These are phyloP conservation scores for Albula goreensis DNA, from an alignment of 2,113 vertebrate genomes.

Conservation along the genomic window DNA sequence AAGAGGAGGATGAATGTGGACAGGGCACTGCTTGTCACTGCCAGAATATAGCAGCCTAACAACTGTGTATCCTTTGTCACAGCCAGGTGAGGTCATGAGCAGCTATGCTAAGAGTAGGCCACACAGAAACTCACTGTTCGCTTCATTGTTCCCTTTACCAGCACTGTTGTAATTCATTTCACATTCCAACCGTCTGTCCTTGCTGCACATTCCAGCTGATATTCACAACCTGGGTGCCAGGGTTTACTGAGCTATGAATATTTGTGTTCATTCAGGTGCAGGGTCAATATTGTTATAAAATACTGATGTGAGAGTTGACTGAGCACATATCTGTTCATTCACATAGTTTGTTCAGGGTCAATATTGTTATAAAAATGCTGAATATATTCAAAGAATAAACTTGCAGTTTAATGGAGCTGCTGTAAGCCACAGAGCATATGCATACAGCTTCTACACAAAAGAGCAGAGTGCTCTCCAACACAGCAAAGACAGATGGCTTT, in stretches of 20 bases:
- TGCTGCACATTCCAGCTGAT: neutral
- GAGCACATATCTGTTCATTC: neutral
- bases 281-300: neutral
- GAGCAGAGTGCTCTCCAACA: neutral
- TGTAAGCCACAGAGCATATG: neutral
- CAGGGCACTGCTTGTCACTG: neutral
- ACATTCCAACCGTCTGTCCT: neutral
- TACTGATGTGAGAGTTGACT: neutral
- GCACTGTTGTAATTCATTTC: neutral
- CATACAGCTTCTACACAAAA: neutral
- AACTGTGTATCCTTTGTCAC: constrained; percentile 57
- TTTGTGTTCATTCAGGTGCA: neutral
- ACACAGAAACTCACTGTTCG: neutral
- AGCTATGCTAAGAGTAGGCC: constrained; percentile 27
- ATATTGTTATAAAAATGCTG: neutral
- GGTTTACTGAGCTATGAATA: neutral
- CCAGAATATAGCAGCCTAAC: constrained; percentile 31
- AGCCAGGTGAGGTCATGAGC: constrained; percentile 32
- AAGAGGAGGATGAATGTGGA: constrained; percentile 21
- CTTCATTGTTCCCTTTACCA: constrained; percentile 3
- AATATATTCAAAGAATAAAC: neutral
- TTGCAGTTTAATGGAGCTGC: neutral
- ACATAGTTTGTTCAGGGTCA: neutral
- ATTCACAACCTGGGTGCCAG: too few relatives aligned
- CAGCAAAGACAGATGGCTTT: neutral